Percentiles rank a stretch among this genome's conserved stretches.
These are phyloP conservation scores for Podilymbus podiceps DNA, from an alignment of 2,113 vertebrate genomes.

Conservation along the genomic window DNA sequence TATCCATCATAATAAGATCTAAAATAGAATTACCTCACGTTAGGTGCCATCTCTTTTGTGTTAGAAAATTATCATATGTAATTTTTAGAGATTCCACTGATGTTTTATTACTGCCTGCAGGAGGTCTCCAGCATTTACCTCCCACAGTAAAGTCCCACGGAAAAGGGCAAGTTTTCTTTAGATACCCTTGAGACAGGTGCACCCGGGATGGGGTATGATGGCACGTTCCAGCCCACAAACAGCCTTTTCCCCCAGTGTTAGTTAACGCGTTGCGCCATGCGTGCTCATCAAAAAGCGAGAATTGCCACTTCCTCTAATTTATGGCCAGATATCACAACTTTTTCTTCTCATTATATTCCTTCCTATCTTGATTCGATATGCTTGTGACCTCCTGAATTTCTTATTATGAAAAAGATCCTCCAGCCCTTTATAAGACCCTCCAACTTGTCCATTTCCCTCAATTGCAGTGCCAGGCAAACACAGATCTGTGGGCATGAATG, in stretches of 20 bases:
- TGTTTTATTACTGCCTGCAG: slow-evolving; percentile 46
- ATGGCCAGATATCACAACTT: background rate
- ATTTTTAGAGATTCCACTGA: slow-evolving; percentile 35
- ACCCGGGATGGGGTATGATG: background rate
- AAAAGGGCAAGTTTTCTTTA: background rate
- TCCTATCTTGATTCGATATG: background rate
- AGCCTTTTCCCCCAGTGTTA: background rate
- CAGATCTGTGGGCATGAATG: too few species aligned
- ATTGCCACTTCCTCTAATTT: background rate
- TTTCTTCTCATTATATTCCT: background rate
- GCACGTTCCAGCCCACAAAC: background rate
- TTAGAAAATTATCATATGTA: slow-evolving; percentile 21
- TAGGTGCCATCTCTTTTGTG: slow-evolving; percentile 39
- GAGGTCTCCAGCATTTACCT: background rate
- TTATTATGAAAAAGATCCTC: background rate
- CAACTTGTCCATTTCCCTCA: background rate
- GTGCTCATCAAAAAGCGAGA: background rate
- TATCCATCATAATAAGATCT: slow-evolving; percentile 65
- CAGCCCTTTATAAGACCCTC: background rate
- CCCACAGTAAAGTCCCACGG: background rate
- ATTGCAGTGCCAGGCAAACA: background rate
- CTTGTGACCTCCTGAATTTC: background rate
- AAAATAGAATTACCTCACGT: slow-evolving; percentile 47
- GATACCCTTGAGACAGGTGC: background rate
- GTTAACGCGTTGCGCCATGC: background rate